Conservation (phyloP, 2,888 invertebrate genomes). For the Thysanoteuthis rhombus region DNA sequence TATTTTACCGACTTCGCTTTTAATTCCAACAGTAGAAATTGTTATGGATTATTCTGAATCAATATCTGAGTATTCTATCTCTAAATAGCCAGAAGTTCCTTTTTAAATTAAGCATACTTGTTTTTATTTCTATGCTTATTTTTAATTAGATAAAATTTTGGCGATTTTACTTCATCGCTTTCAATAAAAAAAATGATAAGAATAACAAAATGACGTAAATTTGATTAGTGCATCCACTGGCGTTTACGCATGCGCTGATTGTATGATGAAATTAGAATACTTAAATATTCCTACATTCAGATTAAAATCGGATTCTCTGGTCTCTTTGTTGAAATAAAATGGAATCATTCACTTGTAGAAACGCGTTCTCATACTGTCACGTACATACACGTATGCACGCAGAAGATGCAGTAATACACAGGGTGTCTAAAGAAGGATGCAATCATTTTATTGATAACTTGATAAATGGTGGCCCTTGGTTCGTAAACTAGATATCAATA, state of each 20-base stretch:
- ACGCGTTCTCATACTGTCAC: not conserved
- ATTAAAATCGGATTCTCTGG: not conserved
- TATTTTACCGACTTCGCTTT: too few relatives aligned
- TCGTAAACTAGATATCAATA: too few relatives aligned
- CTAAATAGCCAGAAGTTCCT: not conserved
- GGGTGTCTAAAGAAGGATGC: too few relatives aligned
- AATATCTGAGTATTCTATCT: not conserved
- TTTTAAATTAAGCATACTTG: not conserved
- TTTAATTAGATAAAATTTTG: not conserved
- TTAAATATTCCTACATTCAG: not conserved
- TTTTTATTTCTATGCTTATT: not conserved
- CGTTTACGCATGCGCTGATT: not conserved
- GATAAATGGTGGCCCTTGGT: too few relatives aligned
- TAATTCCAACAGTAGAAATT: not conserved
- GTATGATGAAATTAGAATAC: not conserved
- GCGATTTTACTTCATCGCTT: not conserved
- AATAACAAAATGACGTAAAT: not conserved
- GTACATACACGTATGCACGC: not conserved
- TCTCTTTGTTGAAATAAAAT: not conserved
- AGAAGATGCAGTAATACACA: not conserved
- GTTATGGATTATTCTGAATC: not conserved
- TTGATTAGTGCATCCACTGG: not conserved
- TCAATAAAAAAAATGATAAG: not conserved
- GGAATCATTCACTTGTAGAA: not conserved
- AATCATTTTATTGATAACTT: too few relatives aligned